phyloP scores from a whole-genome alignment of 1,140 invertebrate species.

The Lethrus apterus region DNA sequence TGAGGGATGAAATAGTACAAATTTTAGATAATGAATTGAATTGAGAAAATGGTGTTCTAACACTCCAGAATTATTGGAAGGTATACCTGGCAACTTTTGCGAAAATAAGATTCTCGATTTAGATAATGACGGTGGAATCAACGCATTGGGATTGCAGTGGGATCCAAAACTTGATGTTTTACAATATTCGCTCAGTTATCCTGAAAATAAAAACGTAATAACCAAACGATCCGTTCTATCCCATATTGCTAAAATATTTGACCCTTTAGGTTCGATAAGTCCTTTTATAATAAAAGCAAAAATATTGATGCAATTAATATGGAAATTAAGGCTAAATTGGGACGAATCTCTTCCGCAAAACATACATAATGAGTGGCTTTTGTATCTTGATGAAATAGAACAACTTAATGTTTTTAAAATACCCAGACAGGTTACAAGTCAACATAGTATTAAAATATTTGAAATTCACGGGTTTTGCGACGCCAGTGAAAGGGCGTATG shows the following conservation, averaged over 20 bases:
- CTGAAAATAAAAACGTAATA: background rate
- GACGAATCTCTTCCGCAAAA: background rate
- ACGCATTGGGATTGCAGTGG: background rate
- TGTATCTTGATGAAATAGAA: background rate
- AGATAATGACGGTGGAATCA: background rate
- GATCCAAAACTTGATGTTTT: background rate
- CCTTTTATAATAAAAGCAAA: background rate
- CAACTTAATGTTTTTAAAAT: background rate
- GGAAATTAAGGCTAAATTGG: background rate
- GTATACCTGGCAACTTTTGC: too few relatives aligned
- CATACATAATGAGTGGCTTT: background rate
- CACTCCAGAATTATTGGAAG: background rate
- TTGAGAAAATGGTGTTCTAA: background rate
- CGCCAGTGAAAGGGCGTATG: background rate
- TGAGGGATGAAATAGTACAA: background rate
- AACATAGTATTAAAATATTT: background rate
- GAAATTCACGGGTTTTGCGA: slow-evolving; percentile 9
- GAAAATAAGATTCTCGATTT: background rate
- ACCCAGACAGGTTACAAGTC: background rate
- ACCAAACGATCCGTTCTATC: background rate
- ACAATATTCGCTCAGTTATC: background rate
- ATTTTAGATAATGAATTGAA: background rate
- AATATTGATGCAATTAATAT: slow-evolving; percentile 4
- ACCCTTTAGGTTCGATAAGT: background rate
- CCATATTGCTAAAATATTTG: background rate